Evolutionary conservation across 2,888 invertebrate genomes (phyloP), one percentile per base, ranked within the genome.

Genomic region (Subacronicta megacephala): DNA sequence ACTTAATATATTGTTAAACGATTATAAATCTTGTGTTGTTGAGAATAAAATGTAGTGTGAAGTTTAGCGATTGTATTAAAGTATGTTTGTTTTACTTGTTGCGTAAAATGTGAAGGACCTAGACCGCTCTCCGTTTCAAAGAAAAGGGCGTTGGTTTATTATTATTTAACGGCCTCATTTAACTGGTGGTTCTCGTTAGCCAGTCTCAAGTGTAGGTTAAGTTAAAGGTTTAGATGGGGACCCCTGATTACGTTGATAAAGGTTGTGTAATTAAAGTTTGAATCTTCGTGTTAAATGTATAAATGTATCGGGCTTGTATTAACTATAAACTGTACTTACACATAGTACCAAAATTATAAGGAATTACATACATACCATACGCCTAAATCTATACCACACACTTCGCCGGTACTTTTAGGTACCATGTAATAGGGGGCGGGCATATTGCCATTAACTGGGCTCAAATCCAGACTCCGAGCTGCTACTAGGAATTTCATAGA

Each of bases 91-190:
- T 53, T 56, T 44, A 63, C 63, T 60, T 71, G 67, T 75, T 64
- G 60, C 54, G 49, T 55, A 62, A 77, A 73, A 75, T 75, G 75
- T 77, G 75, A 75, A 75, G 78, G 78, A 51, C 69, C 36, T n/a
- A 18, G 43, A 31, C 68, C 69, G 47, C 54, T 75, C 78, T 62
- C 72, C 42, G 55, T 56, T 69, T 17, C 56, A 37, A 23, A 49
- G 62, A 69, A 75, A 59, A 61, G 61, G 63, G 78, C 65, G 62
- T 62, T 51, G 46, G 60, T 55, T 61, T 69, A 68, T 55, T 62
- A 58, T 45, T 64, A 23, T 46, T 71, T 52, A 29, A 58, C 7
- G 20, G 36, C 1, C 12, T 7, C 44, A 13, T 49, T 23, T 44
- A 49, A 23, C 26, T 55, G 20, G 3, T 36, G 4, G 42, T 60